These are phyloP conservation scores for Thera britannica DNA, from an alignment of 2,888 invertebrate genomes.

Conservation along the genomic window DNA sequence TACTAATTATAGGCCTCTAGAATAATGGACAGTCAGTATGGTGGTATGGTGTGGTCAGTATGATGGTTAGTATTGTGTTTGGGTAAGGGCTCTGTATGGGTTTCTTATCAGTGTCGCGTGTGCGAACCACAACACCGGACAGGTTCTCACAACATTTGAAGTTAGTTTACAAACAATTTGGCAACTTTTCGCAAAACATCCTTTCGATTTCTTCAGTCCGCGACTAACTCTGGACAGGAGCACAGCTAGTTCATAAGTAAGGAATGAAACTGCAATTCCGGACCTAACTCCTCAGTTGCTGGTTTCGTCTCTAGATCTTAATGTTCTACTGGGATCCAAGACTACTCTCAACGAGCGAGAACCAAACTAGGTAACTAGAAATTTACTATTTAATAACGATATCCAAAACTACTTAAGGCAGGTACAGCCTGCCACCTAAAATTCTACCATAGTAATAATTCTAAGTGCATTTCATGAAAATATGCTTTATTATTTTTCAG, in stretches of 20 bases:
- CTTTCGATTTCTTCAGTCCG: constrained; percentile 11
- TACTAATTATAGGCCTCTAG: too few relatives aligned
- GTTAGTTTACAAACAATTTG: constrained; percentile 31
- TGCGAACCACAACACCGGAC: constrained; percentile 40
- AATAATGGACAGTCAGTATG: too few relatives aligned
- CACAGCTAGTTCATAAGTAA: constrained; percentile 1
- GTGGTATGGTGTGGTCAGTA: too few relatives aligned
- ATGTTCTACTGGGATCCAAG: constrained; percentile 1
- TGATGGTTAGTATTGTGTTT: too few relatives aligned
- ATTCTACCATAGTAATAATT: too few relatives aligned
- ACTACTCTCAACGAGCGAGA: background rate
- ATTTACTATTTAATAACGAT: background rate
- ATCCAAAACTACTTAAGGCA: too few relatives aligned
- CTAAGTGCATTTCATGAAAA: too few relatives aligned
- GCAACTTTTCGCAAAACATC: constrained; percentile 28
- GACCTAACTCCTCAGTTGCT: background rate
- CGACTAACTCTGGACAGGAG: background rate
- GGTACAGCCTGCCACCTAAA: too few relatives aligned
- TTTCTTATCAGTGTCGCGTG: constrained; percentile 23
- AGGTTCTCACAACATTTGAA: constrained; percentile 26
- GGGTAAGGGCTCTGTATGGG: background rate
- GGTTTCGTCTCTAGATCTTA: background rate
- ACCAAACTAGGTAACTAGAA: constrained; percentile 1
- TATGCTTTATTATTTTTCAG: constrained; percentile 24
- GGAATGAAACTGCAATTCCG: background rate